phyloP scores from a whole-genome alignment of 2,113 vertebrate genomes.

The Oophaga pumilio region DNA sequence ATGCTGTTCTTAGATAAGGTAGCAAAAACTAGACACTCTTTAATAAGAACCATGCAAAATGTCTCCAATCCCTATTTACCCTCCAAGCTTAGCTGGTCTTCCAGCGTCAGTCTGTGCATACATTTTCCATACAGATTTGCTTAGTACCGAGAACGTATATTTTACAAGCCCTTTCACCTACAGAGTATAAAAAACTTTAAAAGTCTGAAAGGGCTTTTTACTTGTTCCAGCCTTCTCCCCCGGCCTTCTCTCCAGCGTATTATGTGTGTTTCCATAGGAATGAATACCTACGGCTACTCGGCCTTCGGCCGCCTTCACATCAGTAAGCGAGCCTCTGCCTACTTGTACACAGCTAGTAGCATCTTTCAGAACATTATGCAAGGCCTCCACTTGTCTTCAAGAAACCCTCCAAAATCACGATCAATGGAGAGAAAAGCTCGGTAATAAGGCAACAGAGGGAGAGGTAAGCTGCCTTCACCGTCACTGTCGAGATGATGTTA shows the following conservation, averaged over 20 bases:
- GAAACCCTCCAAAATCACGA: neutral
- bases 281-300: conserved; percentile 32
- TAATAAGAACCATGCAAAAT: too few species aligned
- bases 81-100: too few species aligned
- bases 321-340: neutral
- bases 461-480: neutral
- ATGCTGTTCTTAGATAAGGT: too few species aligned
- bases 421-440: neutral
- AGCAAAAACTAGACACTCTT: too few species aligned
- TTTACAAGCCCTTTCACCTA: conserved; percentile 41
- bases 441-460: neutral
- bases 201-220: conserved; percentile 29
- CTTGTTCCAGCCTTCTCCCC: conserved; percentile 14
- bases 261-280: conserved; percentile 55
- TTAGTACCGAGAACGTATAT: neutral
- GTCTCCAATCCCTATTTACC: too few species aligned
- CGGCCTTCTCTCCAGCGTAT: conserved; percentile 8
- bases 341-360: neutral
- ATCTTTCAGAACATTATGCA: neutral
- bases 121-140: neutral
- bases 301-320: conserved; percentile 4
- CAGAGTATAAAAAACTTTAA: neutral
- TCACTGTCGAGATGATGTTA: neutral
- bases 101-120: too few species aligned
- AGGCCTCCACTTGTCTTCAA: neutral